phyloP scores from a whole-genome alignment of 1,140 invertebrate genomes.

The Dendrolimus punctatus region DNA sequence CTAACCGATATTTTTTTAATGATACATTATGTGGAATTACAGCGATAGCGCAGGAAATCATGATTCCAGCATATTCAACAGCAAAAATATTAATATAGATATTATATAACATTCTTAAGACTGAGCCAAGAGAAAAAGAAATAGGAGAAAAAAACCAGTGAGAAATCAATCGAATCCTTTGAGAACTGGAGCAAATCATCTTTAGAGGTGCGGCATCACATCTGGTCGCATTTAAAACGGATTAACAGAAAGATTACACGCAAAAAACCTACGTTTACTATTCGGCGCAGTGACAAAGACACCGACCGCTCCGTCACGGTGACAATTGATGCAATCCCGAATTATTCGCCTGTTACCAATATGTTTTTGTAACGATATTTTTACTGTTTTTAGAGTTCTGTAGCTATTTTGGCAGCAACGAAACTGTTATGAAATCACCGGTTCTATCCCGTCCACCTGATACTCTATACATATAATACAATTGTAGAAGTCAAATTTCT shows the following conservation, averaged over 20 bases:
- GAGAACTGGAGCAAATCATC: constrained; percentile 16
- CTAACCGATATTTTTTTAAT: too few relatives aligned
- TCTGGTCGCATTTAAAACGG: constrained; percentile 65
- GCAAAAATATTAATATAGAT: too few relatives aligned
- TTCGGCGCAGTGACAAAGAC: constrained; percentile 43
- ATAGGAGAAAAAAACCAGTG: neutral
- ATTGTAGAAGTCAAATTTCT: too few relatives aligned
- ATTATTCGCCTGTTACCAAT: constrained; percentile 54
- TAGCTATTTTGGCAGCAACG: too few relatives aligned
- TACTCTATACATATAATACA: too few relatives aligned
- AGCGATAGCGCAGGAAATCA: too few relatives aligned
- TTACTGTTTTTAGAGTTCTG: constrained; percentile 30
- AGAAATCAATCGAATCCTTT: constrained; percentile 16
- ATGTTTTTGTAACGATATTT: constrained; percentile 37
- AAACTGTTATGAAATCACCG: too few relatives aligned
- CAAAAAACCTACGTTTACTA: constrained; percentile 34
- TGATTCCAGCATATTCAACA: too few relatives aligned
- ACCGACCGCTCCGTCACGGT: constrained; percentile 51
- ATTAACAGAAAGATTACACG: constrained; percentile 64
- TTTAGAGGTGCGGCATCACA: constrained; percentile 36
- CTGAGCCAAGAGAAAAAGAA: neutral
- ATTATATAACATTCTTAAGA: too few relatives aligned
- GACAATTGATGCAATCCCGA: constrained; percentile 55
- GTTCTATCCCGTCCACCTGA: too few relatives aligned
- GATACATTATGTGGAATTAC: too few relatives aligned